A percentile compares a stretch with the other conserved stretches of the same genome.
phyloP scores from a whole-genome alignment of 2,113 vertebrate genomes.

The Carassius auratus region DNA sequence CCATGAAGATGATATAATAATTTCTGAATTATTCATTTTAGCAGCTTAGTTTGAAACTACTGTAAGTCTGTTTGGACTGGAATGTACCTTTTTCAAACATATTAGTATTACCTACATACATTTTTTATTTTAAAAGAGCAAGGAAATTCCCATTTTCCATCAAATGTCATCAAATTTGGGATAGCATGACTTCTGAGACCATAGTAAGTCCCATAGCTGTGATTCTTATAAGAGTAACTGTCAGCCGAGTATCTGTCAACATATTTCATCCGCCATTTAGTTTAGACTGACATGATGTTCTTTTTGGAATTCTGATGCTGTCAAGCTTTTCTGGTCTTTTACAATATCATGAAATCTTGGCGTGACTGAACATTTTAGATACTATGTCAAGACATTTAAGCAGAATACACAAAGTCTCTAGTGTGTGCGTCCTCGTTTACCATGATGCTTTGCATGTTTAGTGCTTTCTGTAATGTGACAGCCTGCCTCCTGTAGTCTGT shows the following conservation, averaged over 20 bases:
- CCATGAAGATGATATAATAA: neutral
- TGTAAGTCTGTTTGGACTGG: no score
- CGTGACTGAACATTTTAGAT: neutral
- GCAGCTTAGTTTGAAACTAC: neutral
- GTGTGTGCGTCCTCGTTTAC: neutral
- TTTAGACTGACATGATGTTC: constrained; percentile 35
- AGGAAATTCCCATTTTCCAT: neutral
- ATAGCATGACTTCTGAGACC: neutral
- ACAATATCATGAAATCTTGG: neutral
- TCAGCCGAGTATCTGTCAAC: neutral
- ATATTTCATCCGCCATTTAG: constrained; percentile 12
- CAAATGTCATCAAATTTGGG: neutral
- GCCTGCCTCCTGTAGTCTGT: neutral
- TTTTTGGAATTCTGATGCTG: constrained; percentile 24
- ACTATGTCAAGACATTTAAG: neutral
- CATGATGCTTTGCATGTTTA: neutral
- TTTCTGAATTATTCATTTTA: neutral
- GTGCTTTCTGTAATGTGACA: constrained; percentile 36
- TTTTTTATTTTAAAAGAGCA: neutral
- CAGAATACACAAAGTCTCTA: neutral
- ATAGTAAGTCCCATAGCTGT: neutral
- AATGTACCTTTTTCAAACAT: neutral
- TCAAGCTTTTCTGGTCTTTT: constrained; percentile 9
- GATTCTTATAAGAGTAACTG: neutral
- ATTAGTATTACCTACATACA: neutral